Evolutionary conservation across 2,797 vertebrate species (phyloP).

Genomic region (Chromobotia macracanthus): DNA sequence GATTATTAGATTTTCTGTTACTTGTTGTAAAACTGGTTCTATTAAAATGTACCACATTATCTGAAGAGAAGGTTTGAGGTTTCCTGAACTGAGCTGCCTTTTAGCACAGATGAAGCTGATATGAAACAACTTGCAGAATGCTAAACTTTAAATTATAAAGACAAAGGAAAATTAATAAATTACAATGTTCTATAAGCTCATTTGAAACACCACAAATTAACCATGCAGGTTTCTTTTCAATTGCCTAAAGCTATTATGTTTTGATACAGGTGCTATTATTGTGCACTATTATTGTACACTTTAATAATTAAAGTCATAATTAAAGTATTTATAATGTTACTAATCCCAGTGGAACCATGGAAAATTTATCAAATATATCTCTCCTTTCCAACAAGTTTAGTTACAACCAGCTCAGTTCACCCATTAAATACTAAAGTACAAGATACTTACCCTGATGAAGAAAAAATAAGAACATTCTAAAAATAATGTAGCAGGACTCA

Average conservation of each 20-base stretch:
- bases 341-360: too few relatives aligned
- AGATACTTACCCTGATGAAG: not conserved
- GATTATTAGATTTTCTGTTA: too few relatives aligned
- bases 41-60: not conserved
- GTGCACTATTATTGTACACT: not conserved
- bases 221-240: not conserved
- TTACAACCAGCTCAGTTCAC: too few relatives aligned
- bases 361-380: too few relatives aligned
- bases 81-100: constrained; percentile 6
- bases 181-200: too few relatives aligned
- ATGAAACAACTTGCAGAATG: not conserved
- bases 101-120: not conserved
- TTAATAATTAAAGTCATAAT: too few relatives aligned
- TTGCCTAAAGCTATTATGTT: not conserved
- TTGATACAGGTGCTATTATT: not conserved
- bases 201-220: not conserved
- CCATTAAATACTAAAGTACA: too few relatives aligned
- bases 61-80: constrained; percentile 10
- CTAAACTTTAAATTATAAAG: too few relatives aligned
- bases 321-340: too few relatives aligned
- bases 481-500: not conserved
- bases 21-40: too few relatives aligned
- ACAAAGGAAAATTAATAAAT: not conserved
- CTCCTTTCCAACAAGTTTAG: too few relatives aligned
- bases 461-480: not conserved